Percentiles rank a stretch among this genome's conserved stretches.
These are phyloP conservation scores for Abrostola tripartita DNA, from an alignment of 2,888 invertebrate genomes.

Conservation along the genomic window DNA sequence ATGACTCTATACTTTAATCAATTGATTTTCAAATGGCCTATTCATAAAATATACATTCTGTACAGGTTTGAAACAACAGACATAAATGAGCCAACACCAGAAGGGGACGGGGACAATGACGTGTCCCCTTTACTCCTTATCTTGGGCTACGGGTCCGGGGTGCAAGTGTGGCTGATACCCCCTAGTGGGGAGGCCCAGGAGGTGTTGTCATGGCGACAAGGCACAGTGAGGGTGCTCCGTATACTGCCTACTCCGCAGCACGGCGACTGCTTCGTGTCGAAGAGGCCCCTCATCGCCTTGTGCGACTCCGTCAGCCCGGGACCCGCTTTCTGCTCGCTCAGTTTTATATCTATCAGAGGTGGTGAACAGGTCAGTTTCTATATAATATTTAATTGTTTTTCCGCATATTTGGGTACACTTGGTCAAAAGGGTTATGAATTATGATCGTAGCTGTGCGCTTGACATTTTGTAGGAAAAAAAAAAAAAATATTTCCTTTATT, in stretches of 20 bases:
- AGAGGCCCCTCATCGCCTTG: slow-evolving; percentile 96
- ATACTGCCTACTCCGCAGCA: slow-evolving; percentile 94
- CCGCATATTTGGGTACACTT: too few relatives aligned
- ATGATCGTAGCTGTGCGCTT: too few relatives aligned
- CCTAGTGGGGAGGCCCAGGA: slow-evolving; percentile 98
- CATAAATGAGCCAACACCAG: slow-evolving; percentile 92
- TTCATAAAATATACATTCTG: slow-evolving; percentile 6
- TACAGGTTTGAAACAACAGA: slow-evolving; percentile 95
- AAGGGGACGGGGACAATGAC: slow-evolving; percentile 91
- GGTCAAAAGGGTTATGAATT: too few relatives aligned
- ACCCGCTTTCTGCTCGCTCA: slow-evolving; percentile 93
- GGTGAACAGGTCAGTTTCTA: slow-evolving; percentile 90
- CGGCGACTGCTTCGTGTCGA: slow-evolving; percentile 92
- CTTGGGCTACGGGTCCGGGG: slow-evolving; percentile 89
- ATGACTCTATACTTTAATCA: too few relatives aligned
- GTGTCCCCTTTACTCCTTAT: slow-evolving; percentile 95
- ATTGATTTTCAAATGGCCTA: too few relatives aligned
- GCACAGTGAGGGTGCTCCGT: slow-evolving; percentile 94
- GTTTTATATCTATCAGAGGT: slow-evolving; percentile 94
- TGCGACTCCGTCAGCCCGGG: slow-evolving; percentile 95
- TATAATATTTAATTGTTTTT: background rate
- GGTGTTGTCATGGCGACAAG: slow-evolving; percentile 97
- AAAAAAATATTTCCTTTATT: too few relatives aligned
- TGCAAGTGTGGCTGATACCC: slow-evolving; percentile 94
- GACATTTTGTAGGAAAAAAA: too few relatives aligned